These are phyloP conservation scores for Drosophila koepferae DNA, from an alignment of 2,888 invertebrate species.

Conservation along the genomic window DNA sequence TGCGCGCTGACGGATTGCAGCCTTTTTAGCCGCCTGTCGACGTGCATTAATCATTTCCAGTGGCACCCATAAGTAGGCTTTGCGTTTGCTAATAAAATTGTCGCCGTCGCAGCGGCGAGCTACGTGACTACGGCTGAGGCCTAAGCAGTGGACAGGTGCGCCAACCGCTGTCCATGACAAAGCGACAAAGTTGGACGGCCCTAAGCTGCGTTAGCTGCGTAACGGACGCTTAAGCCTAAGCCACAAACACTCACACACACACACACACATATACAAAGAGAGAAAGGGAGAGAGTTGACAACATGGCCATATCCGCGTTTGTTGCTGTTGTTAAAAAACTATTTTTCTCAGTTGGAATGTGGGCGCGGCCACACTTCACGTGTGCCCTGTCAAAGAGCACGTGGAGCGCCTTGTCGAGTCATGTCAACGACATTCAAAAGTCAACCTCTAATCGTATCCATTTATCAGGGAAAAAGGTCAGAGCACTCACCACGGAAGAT, in stretches of 20 bases:
- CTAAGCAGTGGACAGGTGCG: slow-evolving; percentile 42
- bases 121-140: slow-evolving; percentile 58
- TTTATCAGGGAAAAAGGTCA: slow-evolving; percentile 37
- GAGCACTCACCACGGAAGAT: slow-evolving; percentile 89
- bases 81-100: slow-evolving; percentile 80
- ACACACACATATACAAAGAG: background rate
- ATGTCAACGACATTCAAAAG: slow-evolving; percentile 48
- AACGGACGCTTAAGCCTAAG: slow-evolving; percentile 2
- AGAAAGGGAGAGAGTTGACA: slow-evolving; percentile 31
- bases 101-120: slow-evolving; percentile 51
- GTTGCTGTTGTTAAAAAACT: slow-evolving; percentile 75
- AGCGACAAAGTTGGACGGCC: slow-evolving; percentile 70
- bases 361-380: slow-evolving; percentile 27
- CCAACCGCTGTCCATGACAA: slow-evolving; percentile 69
- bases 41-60: slow-evolving; percentile 82
- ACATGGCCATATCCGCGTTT: slow-evolving; percentile 46
- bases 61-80: slow-evolving; percentile 79
- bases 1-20: slow-evolving; percentile 78
- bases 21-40: slow-evolving; percentile 74
- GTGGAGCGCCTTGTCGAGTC: slow-evolving; percentile 37
- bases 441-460: slow-evolving; percentile 15
- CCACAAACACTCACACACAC: slow-evolving; percentile 3
- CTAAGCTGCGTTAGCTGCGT: slow-evolving; percentile 30
- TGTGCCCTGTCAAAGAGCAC: slow-evolving; percentile 33
- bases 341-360: slow-evolving; percentile 66